Base-by-base conservation (phyloP, 1,140 invertebrate genomes). In the Bilobella aurantiaca region DNA sequence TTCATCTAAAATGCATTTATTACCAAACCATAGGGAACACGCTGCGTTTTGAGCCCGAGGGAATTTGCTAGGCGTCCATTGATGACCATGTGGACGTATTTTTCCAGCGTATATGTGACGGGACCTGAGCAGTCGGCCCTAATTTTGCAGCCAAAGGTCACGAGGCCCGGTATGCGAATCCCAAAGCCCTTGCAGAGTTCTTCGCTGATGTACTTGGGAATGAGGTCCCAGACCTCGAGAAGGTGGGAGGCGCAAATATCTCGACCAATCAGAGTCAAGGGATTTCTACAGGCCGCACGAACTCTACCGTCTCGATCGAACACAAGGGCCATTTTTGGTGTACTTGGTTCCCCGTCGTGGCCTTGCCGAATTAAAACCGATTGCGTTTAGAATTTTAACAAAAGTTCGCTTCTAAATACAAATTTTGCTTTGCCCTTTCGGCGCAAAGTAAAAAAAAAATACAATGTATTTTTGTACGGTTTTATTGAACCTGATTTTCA, bases 21-120 rank as follows among this genome's bases (percentile, higher is more conserved):
- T 53, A 53, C 49, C 23, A 53, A 5, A 5, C 14, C 5, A 23
- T 53, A 53, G 25, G 8, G 3, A 14, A 23, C 14, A 8, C 21
- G 8, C 8, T 53, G 14, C 3, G 8, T 3, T 23, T 23, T 53
- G 31, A 34, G 34, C 14, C 59, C 34, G 31, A 16, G 46, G 23
- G 18, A 25, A 21, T 42, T 61, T 21, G 46, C 46, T 23, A 37
- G 31, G 21, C 25, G 31, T 28, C 46, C 59, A 25, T 31, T 37
- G 21, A 61, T 21, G 5, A 61, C n/a, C 59, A 61, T 61, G 25
- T 61, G 59, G 34, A 37, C 25, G 18, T 23, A 27, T 29, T 58
- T 3, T 14, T 29, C 57, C 8, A 53, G 5, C 12, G 49, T 23
- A 53, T 16, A 16, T 23, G 25, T 53, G 12, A 18, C 14, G 25